These are phyloP conservation scores for Rhagoletis pomonella DNA, from an alignment of 1,140 invertebrate species.

Conservation along the genomic window DNA sequence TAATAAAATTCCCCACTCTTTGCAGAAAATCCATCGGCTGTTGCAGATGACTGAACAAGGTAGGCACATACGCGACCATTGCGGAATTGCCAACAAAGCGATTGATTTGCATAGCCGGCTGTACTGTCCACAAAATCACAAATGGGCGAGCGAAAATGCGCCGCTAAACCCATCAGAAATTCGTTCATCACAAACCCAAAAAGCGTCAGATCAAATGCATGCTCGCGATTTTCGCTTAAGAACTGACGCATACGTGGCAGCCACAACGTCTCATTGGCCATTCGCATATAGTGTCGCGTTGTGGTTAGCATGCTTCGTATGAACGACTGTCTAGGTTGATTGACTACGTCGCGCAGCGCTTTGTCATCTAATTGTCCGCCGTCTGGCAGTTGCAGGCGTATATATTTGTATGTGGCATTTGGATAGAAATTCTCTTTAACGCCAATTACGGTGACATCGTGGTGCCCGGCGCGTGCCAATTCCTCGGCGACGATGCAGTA, in stretches of 20 bases:
- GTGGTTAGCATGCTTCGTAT: background rate
- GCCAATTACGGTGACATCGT: conserved; percentile 63
- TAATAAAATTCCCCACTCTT: conserved; percentile 1
- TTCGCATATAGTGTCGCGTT: background rate
- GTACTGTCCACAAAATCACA: conserved; percentile 45
- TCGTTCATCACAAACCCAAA: conserved; percentile 58
- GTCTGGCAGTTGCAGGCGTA: conserved; percentile 15
- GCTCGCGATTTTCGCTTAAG: conserved; percentile 47
- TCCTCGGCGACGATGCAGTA: conserved; percentile 58
- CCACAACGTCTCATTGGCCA: conserved; percentile 49
- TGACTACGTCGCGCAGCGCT: background rate
- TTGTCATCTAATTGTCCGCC: background rate
- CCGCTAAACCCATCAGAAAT: conserved; percentile 56
- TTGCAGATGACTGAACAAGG: conserved; percentile 12
- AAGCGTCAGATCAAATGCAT: conserved; percentile 58
- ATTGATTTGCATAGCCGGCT: conserved; percentile 27
- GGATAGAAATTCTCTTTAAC: conserved; percentile 17
- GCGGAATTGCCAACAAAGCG: conserved; percentile 54
- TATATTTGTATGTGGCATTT: conserved; percentile 46
- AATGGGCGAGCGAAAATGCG: conserved; percentile 58
- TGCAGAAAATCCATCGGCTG: conserved; percentile 34
- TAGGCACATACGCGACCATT: conserved; percentile 54
- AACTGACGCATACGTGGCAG: conserved; percentile 41
- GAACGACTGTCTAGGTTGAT: background rate
- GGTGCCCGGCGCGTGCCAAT: conserved; percentile 62